Evolutionary conservation across 2,888 invertebrate genomes (phyloP), one percentile per base, ranked within the genome.

Genomic region (Acrobasis suavella): DNA sequence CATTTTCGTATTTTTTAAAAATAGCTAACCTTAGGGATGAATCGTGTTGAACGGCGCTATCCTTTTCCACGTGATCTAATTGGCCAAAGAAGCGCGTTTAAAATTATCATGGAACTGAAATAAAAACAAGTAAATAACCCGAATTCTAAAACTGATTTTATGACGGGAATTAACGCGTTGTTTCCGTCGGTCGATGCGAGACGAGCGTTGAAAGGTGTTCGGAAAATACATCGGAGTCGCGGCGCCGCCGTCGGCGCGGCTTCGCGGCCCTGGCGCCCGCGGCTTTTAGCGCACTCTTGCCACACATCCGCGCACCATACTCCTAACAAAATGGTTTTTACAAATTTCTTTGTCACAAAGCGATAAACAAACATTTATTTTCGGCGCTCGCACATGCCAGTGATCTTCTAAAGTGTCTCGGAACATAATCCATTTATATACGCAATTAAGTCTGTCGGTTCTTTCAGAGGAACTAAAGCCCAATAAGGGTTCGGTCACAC

Each of bases 81-180:
- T 89, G 87, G 88, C 87, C 83, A 82, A 86, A 78, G 83, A 81
- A 80, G 80, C 84, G 77, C 74, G 88, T 90, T 89, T 88, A 91
- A 91, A 92, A 91, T 89, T 87, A 91, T 89, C 90, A 86, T 87
- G 86, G 80, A 86, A 85, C 90, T 88, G 85, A 91, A 91, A 92
- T 91, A 90, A 91, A 91, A 91, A 89, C 86, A 91, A 90, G 90
- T 91, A 91, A 91, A 91, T 91, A 91, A 90, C 89, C 90, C 87
- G 89, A 89, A 90, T 91, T 90, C 92, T 91, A 91, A 91, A 91
- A 89, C 85, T 86, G 92, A 91, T 91, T 92, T 92, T 91, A 92
- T 90, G 91, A 91, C 91, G 90, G 89, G 91, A 91, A 91, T 91
- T 91, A 92, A 92, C 92, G 91, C 86, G 91, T 91, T 90, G 91